Percentiles rank a stretch among this genome's conserved stretches.
Conservation (phyloP, 2,797 vertebrate genomes). For the Malurus splendens region DNA sequence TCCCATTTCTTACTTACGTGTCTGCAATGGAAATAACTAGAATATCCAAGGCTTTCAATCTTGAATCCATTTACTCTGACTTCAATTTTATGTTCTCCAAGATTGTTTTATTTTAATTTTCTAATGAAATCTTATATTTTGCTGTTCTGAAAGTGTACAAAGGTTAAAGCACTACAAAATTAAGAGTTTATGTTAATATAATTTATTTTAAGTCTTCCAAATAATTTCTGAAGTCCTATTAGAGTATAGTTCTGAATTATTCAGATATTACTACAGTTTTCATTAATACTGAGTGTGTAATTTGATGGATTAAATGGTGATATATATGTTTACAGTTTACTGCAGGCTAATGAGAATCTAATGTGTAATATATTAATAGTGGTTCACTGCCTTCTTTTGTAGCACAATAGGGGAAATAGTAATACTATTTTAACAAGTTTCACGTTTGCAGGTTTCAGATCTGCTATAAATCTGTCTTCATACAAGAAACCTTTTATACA, state of each 20-base stretch:
- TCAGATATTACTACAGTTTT: background rate
- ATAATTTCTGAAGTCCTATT: background rate
- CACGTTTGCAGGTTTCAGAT: background rate
- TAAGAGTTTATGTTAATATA: background rate
- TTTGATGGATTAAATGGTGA: background rate
- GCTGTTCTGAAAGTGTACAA: background rate
- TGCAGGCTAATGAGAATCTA: background rate
- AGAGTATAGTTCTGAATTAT: background rate
- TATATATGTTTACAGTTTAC: background rate
- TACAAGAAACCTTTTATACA: background rate
- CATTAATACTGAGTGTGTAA: background rate
- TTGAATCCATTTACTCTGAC: background rate
- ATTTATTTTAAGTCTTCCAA: background rate
- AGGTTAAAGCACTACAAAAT: background rate
- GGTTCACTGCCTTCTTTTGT: background rate
- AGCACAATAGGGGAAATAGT: background rate
- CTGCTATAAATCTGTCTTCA: background rate
- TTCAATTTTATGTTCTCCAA: background rate
- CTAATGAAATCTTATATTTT: background rate
- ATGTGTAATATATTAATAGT: background rate
- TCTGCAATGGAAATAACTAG: background rate
- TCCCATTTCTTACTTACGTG: accelerated
- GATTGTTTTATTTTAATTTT: background rate
- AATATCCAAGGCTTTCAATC: background rate
- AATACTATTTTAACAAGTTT: background rate